Evolutionary conservation across 2,113 vertebrate genomes (phyloP).

Genomic region (Centropus unirufus): DNA sequence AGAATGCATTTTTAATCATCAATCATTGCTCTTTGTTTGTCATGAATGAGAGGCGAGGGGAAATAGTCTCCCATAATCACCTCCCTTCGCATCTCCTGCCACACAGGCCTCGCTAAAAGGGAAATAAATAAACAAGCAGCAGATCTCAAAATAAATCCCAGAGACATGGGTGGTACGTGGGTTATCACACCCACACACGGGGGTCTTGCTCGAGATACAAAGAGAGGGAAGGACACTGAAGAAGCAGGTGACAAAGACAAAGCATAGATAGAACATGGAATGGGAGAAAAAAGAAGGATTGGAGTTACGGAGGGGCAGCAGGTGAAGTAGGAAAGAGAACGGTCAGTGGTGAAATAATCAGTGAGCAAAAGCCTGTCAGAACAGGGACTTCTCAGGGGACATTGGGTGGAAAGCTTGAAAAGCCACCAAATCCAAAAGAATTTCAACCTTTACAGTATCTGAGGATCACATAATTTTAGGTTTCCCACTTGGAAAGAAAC

Average conservation of each 20-base stretch:
- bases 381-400: background rate
- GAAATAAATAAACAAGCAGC: slow-evolving; percentile 82
- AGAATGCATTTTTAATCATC: slow-evolving; percentile 90
- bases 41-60: slow-evolving; percentile 83
- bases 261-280: background rate
- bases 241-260: slow-evolving; percentile 9
- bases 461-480: background rate
- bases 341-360: background rate
- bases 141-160: slow-evolving; percentile 79
- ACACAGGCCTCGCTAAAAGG: slow-evolving; percentile 77
- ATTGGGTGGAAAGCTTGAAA: background rate
- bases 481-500: background rate
- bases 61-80: slow-evolving; percentile 85
- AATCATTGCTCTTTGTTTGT: slow-evolving; percentile 89
- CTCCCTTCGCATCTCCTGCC: slow-evolving; percentile 79
- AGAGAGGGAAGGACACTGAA: background rate
- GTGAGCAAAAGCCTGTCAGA: background rate
- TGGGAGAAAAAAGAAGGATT: background rate
- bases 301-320: background rate
- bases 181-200: slow-evolving; percentile 59
- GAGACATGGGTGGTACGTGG: slow-evolving; percentile 73
- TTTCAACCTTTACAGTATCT: background rate
- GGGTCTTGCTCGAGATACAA: background rate
- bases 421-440: background rate
- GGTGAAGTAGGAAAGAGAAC: background rate